Percentiles rank a stretch among this genome's conserved stretches.
phyloP scores from a whole-genome alignment of 2,797 vertebrate species.

The Salmo trutta region DNA sequence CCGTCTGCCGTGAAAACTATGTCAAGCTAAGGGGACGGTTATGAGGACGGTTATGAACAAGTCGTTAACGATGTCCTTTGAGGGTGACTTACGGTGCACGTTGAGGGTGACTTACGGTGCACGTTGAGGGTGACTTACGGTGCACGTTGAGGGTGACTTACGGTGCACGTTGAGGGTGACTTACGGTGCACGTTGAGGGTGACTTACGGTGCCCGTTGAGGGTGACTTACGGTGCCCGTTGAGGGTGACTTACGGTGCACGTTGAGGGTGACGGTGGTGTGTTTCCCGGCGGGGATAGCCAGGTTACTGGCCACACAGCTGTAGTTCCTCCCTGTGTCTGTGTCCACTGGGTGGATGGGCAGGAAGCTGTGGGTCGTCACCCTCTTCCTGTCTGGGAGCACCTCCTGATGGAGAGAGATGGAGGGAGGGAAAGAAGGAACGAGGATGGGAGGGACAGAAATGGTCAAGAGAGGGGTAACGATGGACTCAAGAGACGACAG shows the following conservation, averaged over 20 bases:
- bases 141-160: neutral
- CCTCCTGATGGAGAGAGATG: conserved; percentile 71
- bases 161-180: neutral
- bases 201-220: neutral
- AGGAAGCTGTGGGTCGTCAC: conserved; percentile 88
- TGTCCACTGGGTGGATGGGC: conserved; percentile 85
- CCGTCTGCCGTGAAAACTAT: neutral
- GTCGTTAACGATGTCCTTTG: neutral
- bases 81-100: neutral
- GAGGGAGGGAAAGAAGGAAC: conserved; percentile 4
- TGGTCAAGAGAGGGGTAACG: neutral
- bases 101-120: neutral
- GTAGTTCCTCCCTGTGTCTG: conserved; percentile 88
- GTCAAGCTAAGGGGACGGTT: neutral
- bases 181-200: neutral
- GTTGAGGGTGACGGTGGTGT: conserved; percentile 86
- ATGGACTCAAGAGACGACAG: neutral
- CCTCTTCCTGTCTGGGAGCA: conserved; percentile 87
- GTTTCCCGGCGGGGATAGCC: conserved; percentile 82
- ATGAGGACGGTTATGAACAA: neutral
- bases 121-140: neutral
- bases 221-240: neutral
- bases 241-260: neutral
- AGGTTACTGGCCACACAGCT: conserved; percentile 85
- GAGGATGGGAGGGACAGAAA: neutral